A percentile compares a stretch with the other conserved stretches of the same genome.
Conservation (phyloP, 2,113 vertebrate genomes). For the Osmerus mordax region DNA sequence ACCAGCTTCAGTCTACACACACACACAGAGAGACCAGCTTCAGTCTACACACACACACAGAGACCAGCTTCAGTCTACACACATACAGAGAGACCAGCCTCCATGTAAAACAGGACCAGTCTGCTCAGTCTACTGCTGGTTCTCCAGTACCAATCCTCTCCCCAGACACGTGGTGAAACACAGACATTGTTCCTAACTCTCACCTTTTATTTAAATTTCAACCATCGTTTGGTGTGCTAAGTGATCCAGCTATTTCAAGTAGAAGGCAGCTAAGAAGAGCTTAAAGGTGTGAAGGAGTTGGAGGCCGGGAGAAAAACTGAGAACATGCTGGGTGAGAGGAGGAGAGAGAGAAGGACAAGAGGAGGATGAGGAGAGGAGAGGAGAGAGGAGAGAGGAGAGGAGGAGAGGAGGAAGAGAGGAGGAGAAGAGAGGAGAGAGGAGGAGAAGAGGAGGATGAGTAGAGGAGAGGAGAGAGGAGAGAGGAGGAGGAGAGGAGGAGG, state of each 20-base stretch:
- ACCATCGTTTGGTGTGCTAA: slow-evolving; percentile 24
- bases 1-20: no score
- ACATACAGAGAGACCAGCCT: no score
- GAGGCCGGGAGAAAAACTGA: neutral
- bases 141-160: no score
- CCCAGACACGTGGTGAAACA: no score
- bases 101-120: no score
- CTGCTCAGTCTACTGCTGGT: no score
- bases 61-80: no score
- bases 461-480: neutral
- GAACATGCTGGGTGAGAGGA: neutral
- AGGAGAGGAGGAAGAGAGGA: neutral
- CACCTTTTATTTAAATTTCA: slow-evolving; percentile 58
- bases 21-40: slow-evolving; percentile 6
- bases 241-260: slow-evolving; percentile 58
- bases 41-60: neutral
- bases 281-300: slow-evolving; percentile 18
- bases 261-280: slow-evolving; percentile 30
- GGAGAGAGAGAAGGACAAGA: no score
- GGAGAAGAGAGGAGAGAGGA: neutral
- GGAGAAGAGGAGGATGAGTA: neutral
- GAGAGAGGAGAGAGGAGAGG: neutral
- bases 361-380: neutral
- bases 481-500: neutral
- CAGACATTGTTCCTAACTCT: slow-evolving; percentile 13